Base-by-base conservation (phyloP, 1,140 invertebrate genomes). In the Micrasema longulum region DNA sequence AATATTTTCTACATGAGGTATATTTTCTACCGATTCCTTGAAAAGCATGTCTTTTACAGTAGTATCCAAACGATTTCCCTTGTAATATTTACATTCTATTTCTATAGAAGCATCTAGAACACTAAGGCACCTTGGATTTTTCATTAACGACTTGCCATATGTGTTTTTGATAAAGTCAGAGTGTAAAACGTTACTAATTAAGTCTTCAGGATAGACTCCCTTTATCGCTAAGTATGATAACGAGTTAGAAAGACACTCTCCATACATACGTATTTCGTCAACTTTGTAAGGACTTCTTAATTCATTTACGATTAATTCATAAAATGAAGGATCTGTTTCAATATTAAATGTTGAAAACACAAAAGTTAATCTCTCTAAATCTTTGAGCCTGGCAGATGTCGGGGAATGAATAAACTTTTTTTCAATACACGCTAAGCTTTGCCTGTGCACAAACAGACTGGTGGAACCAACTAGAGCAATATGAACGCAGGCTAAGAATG, bases 361-460 rank as follows among this genome's bases (percentile, higher is more conserved):
- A 18, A 87, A 83, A 3, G 85, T 72, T 1, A 90, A 78, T 68
- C 89, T 82, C 79, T 91, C 90, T 9, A 91, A 77, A 73, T 91
- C 90, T 80, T 91, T 91, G 0, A 91, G 50, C 60, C 89, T 82
- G 0, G 82, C 76, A 1, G 62, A 22, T 1, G 79, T 38, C 1
- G 85, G 12, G 76, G 81, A 69, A 9, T 73, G 62, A 10, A 80
- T 68, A 68, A 82, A 86, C 70, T 80, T 81, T 12, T 80, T 16
- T 0, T 84, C 60, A 23, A 87, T 79, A n/a, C 47, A 45, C 31
- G 81, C 76, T 3, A 84, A 68, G 1, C 82, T 62, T 10, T 73
- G 23, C 62, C 82, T 72, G 62, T 87, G 78, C 62, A 82, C 82
- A 0, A 84, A 60, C 64, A 82, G 80, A n/a, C 81, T 63, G 11